Base-by-base conservation (phyloP, 2,888 invertebrate genomes). In the Microctonus aethiopoides region DNA sequence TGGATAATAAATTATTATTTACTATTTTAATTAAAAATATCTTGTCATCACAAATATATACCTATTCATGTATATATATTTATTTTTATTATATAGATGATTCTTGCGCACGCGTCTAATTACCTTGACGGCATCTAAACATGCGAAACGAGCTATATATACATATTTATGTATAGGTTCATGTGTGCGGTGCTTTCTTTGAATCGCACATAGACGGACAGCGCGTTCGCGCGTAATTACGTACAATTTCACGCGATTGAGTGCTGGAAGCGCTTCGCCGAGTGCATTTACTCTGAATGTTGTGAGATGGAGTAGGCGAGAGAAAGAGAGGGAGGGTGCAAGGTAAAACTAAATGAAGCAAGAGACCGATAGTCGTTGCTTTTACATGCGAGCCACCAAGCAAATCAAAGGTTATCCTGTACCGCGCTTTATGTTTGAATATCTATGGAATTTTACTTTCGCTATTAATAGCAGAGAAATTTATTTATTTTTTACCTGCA, bases 201-300 rank as follows among this genome's bases (percentile, higher is more conserved):
- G 78, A 77, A 80, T 80, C 78, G 77, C 74, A 77, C 76, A 75
- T 74, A 73, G 77, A 79, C 78, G 77, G 74, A 73, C 73, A 6
- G 61, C 66, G 67, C 29, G 74, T 72, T 73, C 70, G 67, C 72
- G 74, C 76, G 78, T 80, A 80, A 82, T 82, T 80, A 78, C 78
- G 76, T 73, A 78, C 79, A 80, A 83, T 81, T 80, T 78, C 76
- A 76, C 77, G 75, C 76, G 78, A 80, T 78, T 78, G 79, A 79
- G 78, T 74, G 71, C 74, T 77, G 77, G 74, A 78, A 74, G 72
- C 67, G 71, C 59, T 67, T 32, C 70, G 75, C 78, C 77, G 41
- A 9, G 24, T 62, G 16, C 16, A 57, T 46, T 26, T 46, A 26
- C 46, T 46, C 26, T 60, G 60, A 60, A 24, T 39, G 60, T 10